Base-by-base conservation (phyloP, 2,797 vertebrate species). In the Pangasius djambal region DNA sequence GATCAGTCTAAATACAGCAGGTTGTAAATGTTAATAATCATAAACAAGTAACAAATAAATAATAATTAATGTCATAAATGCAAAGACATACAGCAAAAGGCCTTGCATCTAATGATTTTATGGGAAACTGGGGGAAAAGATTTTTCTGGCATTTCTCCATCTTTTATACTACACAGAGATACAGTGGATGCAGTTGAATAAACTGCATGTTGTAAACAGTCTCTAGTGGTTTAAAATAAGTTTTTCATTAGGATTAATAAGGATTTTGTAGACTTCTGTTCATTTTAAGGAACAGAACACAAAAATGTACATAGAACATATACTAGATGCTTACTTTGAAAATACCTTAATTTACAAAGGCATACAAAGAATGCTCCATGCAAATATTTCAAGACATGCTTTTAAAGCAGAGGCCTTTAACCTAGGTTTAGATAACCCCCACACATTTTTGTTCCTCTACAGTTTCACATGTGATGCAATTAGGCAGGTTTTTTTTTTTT, bases 321-420 rank as follows among this genome's bases (percentile, higher is more conserved):
- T 37, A 75, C 72, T 75, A 75, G 12, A 44, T 25, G 34, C 37
- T 12, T 74, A 44, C 20, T 25, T 70, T 44, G 20, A 5, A 75
- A 75, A 59, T 63, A 83, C 59, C 12, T 83, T 65, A 37, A 61
- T 40, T 59, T 34, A 52, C 28, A 70, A 85, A 70, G 48, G 28
- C 65, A 22, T 57, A 57, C 28, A 13, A 57, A 69, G 67, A 34
- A 28, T 37, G 55, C 37, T 59, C 69, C 85, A 86, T 48, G 70
- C 70, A 63, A 31, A 40, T 70, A 57, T 74, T 86, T n/a, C 7
- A 63, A 83, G 81, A 65, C 81, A n/a, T 63, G 25, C 37, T 44
- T 65, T 65, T 83, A 48, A 83, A 83, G 81, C 81, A 83, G 59
- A 65, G 59, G 81, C 13, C 34, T 83, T 83, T 63, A n/a, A 28